Conservation (phyloP, 2,888 invertebrate genomes). For the Perizoma flavofasciatum region DNA sequence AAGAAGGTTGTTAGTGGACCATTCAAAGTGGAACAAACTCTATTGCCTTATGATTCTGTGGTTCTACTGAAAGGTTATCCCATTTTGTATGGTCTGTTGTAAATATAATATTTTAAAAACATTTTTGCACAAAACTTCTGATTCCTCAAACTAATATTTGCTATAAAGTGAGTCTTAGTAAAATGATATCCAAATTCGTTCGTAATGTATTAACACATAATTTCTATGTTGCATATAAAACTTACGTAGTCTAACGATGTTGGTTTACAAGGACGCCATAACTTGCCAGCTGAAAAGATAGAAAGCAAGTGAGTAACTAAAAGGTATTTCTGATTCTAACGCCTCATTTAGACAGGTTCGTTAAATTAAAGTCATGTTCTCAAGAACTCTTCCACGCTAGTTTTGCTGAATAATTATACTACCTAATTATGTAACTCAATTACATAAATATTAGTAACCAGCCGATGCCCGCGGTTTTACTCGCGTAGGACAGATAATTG, state of each 20-base stretch:
- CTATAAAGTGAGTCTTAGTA: constrained; percentile 3
- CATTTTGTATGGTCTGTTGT: constrained; percentile 7
- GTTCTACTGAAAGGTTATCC: background rate
- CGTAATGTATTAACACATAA: constrained; percentile 16
- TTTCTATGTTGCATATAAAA: constrained; percentile 18
- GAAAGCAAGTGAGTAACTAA: background rate
- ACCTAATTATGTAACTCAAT: no score
- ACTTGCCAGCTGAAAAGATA: constrained; percentile 16
- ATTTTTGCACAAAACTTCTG: constrained; percentile 18
- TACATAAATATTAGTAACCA: no score
- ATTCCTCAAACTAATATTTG: constrained; percentile 21
- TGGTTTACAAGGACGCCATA: constrained; percentile 22
- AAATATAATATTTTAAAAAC: constrained; percentile 15
- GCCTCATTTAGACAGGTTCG: no score
- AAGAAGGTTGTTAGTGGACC: background rate
- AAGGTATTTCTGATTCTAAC: background rate
- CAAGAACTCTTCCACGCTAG: no score
- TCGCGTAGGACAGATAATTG: no score
- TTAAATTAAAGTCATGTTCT: no score
- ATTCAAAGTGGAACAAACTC: no score
- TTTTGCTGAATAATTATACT: no score
- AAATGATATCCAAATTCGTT: constrained; percentile 24
- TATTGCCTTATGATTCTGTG: background rate
- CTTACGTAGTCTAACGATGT: constrained; percentile 20
- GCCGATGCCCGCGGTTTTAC: no score